These are phyloP conservation scores for Ataeniobius toweri DNA, from an alignment of 2,797 vertebrate genomes.

Conservation along the genomic window DNA sequence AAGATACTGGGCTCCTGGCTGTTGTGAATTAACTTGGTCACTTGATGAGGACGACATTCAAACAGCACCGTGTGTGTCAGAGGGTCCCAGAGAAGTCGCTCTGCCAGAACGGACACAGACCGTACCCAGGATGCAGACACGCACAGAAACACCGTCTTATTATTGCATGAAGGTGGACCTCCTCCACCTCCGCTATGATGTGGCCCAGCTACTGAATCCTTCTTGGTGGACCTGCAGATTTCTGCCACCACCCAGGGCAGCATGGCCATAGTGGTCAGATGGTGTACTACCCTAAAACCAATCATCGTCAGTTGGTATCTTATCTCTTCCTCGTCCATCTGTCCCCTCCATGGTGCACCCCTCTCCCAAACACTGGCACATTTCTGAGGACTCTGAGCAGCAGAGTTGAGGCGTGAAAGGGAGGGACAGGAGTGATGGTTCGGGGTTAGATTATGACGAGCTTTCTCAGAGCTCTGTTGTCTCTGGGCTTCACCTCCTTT, in stretches of 20 bases:
- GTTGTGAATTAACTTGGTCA: slow-evolving; percentile 93
- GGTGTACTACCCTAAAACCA: slow-evolving; percentile 86
- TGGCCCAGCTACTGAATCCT: slow-evolving; percentile 14
- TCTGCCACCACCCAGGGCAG: slow-evolving; percentile 96
- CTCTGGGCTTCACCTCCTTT: slow-evolving; percentile 49
- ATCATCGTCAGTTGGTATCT: slow-evolving; percentile 85
- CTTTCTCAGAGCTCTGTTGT: slow-evolving; percentile 26
- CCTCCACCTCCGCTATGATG: background rate
- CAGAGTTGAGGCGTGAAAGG: slow-evolving; percentile 25
- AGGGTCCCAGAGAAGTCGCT: slow-evolving; percentile 86
- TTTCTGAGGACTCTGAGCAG: slow-evolving; percentile 22
- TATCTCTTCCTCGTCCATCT: slow-evolving; percentile 72
- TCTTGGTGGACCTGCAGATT: slow-evolving; percentile 77
- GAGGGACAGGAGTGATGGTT: slow-evolving; percentile 55
- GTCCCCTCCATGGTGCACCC: slow-evolving; percentile 34
- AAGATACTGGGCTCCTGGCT: slow-evolving; percentile 93
- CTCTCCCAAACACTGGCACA: slow-evolving; percentile 6
- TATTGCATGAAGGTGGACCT: slow-evolving; percentile 14
- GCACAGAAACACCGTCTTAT: slow-evolving; percentile 72
- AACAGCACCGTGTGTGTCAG: slow-evolving; percentile 87
- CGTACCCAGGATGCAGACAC: slow-evolving; percentile 82
- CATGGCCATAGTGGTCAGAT: slow-evolving; percentile 93
- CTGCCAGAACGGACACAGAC: slow-evolving; percentile 76
- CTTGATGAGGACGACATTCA: slow-evolving; percentile 86
- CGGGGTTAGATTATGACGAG: slow-evolving; percentile 17